phyloP scores from a whole-genome alignment of 2,113 vertebrate genomes.

The Thalassarche chlororhynchos region DNA sequence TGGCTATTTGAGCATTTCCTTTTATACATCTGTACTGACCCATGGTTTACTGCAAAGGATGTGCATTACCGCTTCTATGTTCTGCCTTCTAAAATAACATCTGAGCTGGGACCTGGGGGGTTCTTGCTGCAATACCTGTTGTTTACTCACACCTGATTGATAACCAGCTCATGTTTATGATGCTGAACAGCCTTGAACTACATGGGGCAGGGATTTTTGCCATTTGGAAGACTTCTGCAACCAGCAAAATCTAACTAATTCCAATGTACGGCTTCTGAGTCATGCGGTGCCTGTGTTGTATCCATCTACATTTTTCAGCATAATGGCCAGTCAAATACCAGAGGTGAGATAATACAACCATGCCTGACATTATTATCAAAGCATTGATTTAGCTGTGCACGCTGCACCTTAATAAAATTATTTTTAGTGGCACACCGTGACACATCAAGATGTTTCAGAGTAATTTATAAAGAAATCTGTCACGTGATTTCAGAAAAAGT shows the following conservation, averaged over 20 bases:
- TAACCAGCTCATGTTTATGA: background rate
- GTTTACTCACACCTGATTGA: background rate
- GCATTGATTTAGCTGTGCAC: background rate
- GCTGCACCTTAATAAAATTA: background rate
- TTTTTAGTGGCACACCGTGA: background rate
- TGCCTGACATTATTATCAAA: background rate
- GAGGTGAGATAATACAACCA: background rate
- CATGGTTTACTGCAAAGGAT: background rate
- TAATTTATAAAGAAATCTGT: background rate
- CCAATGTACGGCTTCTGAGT: background rate
- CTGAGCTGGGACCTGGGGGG: background rate
- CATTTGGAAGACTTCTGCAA: background rate
- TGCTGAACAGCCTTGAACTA: background rate
- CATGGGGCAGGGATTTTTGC: background rate
- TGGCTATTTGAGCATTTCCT: background rate
- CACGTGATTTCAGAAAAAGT: background rate
- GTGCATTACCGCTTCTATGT: background rate
- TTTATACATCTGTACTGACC: background rate
- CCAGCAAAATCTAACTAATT: background rate
- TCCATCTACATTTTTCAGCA: background rate
- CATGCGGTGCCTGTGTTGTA: background rate
- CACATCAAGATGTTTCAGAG: background rate
- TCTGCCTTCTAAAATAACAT: background rate
- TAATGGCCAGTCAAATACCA: constrained; percentile 6
- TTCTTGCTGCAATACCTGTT: background rate